phyloP scores from a whole-genome alignment of 2,888 invertebrate species.

The Drosophila anceps region DNA sequence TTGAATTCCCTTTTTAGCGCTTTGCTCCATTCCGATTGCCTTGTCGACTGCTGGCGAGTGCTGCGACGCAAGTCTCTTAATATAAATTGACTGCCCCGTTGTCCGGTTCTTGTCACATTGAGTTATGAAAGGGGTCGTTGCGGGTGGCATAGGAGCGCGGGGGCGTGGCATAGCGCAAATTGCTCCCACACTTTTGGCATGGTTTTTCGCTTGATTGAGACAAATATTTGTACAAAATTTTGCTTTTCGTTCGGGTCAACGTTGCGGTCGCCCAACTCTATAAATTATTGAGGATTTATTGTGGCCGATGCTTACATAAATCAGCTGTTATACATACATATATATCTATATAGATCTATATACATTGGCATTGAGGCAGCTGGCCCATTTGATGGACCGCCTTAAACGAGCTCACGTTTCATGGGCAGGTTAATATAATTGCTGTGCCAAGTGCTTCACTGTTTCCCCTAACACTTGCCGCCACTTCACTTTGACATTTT shows the following conservation, averaged over 20 bases:
- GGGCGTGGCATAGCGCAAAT: constrained; percentile 21
- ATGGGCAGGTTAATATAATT: constrained; percentile 64
- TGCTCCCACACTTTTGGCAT: constrained; percentile 16
- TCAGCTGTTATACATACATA: constrained; percentile 16
- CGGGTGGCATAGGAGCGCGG: too few relatives aligned
- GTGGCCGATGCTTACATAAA: constrained; percentile 42
- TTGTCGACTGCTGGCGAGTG: constrained; percentile 24
- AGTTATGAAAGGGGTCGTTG: constrained; percentile 62
- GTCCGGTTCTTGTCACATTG: constrained; percentile 61
- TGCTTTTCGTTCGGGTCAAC: constrained; percentile 42
- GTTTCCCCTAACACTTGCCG: not conserved
- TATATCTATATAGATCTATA: not conserved
- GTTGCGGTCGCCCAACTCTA: constrained; percentile 58
- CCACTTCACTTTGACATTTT: constrained; percentile 61
- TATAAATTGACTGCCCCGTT: constrained; percentile 63
- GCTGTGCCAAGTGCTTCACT: constrained; percentile 42
- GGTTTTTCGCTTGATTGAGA: constrained; percentile 61
- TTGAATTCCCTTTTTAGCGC: constrained; percentile 62
- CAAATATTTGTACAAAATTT: constrained; percentile 76
- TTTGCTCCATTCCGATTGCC: constrained; percentile 49
- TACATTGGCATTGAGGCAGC: constrained; percentile 33
- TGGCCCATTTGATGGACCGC: constrained; percentile 59
- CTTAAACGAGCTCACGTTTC: constrained; percentile 68
- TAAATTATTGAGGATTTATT: constrained; percentile 72
- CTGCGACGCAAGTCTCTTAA: constrained; percentile 49